Conservation (phyloP, 2,797 vertebrate species). For the Carcharodon carcharias region DNA sequence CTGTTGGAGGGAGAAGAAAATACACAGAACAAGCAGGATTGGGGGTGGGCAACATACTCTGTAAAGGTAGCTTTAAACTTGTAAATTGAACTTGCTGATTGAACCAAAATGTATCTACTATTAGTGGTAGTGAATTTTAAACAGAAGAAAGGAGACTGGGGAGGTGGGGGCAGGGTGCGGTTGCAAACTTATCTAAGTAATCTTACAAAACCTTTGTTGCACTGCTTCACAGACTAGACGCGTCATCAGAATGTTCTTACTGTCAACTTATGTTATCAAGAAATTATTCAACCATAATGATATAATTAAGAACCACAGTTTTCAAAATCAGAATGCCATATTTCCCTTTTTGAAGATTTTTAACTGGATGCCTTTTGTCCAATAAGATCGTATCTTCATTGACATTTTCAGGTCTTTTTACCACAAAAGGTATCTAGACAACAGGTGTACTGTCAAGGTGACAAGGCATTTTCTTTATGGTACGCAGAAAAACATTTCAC, state of each 20-base stretch:
- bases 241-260: background rate
- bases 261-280: background rate
- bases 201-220: background rate
- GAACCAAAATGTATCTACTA: background rate
- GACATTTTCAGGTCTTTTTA: background rate
- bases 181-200: background rate
- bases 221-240: background rate
- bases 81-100: too few relatives aligned
- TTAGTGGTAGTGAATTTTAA: background rate
- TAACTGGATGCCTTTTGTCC: background rate
- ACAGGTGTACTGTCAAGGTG: background rate
- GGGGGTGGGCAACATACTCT: background rate
- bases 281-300: background rate
- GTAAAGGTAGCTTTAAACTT: too few relatives aligned
- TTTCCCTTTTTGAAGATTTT: background rate
- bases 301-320: background rate
- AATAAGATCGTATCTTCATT: background rate
- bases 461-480: background rate
- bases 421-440: background rate
- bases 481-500: background rate
- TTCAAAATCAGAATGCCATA: background rate
- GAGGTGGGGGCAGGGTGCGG: too few relatives aligned
- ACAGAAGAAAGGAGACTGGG: background rate
- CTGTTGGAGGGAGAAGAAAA: background rate
- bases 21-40: background rate